Conservation (phyloP, 2,797 vertebrate genomes). For the Parotocinclus haroldoi region DNA sequence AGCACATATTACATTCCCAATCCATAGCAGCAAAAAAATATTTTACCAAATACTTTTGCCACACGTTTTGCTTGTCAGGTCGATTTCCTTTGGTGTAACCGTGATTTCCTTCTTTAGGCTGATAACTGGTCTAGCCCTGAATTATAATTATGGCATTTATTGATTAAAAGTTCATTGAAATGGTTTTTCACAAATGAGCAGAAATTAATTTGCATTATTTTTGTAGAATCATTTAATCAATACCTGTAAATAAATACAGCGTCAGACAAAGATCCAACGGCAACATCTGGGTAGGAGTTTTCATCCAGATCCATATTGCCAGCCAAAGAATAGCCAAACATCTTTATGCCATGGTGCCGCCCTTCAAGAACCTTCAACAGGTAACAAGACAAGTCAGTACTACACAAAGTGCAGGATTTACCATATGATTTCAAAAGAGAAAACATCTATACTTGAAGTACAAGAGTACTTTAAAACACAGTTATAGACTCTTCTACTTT, state of each 20-base stretch:
- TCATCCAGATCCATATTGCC: conserved; percentile 94
- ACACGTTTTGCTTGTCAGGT: conserved; percentile 79
- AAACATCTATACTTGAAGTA: background rate
- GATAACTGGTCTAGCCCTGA: conserved; percentile 85
- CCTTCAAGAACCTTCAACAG: conserved; percentile 81
- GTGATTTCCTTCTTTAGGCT: conserved; percentile 79
- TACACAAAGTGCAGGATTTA: background rate
- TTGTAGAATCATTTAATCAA: conserved; percentile 6
- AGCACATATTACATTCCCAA: background rate
- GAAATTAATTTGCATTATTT: background rate
- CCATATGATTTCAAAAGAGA: conserved; percentile 5
- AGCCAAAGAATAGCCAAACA: conserved; percentile 93
- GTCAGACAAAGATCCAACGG: conserved; percentile 91
- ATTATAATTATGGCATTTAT: background rate
- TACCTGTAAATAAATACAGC: conserved; percentile 88
- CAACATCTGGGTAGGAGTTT: conserved; percentile 94
- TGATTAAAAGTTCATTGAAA: conserved; percentile 23
- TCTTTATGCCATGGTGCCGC: conserved; percentile 65
- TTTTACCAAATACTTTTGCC: conserved; percentile 68
- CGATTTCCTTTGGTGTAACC: conserved; percentile 82
- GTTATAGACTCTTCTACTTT: conserved; percentile 3
- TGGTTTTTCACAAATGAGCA: background rate
- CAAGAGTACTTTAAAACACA: conserved; percentile 1
- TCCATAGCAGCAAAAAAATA: background rate
- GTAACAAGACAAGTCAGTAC: conserved; percentile 3